Evolutionary conservation across 2,113 vertebrate species (phyloP), one percentile per base, ranked within the genome.

Genomic region (Oreochromis niloticus): DNA sequence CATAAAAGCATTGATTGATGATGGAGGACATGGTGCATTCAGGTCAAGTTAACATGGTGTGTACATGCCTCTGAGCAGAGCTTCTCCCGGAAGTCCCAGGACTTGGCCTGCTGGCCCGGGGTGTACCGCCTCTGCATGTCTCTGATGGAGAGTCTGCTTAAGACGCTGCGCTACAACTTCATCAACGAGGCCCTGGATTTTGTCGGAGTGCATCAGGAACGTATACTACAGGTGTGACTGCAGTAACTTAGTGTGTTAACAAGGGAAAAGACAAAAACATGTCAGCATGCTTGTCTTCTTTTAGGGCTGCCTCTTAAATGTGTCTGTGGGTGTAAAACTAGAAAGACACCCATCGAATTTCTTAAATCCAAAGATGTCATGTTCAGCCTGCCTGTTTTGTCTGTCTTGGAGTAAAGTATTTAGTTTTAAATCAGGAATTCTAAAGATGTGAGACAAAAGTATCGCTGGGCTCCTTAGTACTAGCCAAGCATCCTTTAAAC

Each of bases 91-190:
- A 98, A 97, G 88, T 96, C 97, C 8, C 95, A 98, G 94, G 98
- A 99, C 36, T 97, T 96, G 1, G 98, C 99, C 1, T 99, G 98
- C 41, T 99, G 98, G 98, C 97, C 97, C 0, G 98, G 98, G 0
- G 98, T 99, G 57, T 99, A 99, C 93, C 97, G 98, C 10, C 97
- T 99, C 48, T 98, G 98, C 90, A 95, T 99, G 95, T 99, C 98
- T 2, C 84, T 99, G 79, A 99, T 99, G 98, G 98, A 99, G 85
- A 97, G 97, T 32, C 96, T 99, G 19, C 97, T 99, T 17, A 99
- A 99, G 94, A 99, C 98, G 0, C 96, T 99, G n/a, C 96, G 98
- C 41, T 99, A 99, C 96, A 98, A 98, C 93, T 99, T 99, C 93
- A 95, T 99, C 83, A 98, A 98, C 0, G 98, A 99, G 75, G 98